Conservation (phyloP, 2,113 vertebrate genomes). For the Crypturellus undulatus region DNA sequence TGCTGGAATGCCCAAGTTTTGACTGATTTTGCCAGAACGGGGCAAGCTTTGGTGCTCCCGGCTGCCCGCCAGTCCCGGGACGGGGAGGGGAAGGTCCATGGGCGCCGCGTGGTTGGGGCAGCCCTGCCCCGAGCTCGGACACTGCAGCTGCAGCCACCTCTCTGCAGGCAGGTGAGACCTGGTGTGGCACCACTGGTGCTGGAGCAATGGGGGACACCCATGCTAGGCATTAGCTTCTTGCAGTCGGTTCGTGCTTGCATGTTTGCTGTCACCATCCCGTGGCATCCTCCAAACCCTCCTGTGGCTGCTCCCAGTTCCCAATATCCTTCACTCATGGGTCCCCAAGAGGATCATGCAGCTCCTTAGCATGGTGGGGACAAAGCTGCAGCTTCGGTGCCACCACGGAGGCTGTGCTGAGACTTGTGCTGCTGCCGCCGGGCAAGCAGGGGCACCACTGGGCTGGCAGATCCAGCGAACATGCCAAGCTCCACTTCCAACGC, state of each 20-base stretch:
- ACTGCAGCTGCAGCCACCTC: accelerated
- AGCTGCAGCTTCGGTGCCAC: not conserved
- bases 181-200: too few species aligned
- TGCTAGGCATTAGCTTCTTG: not conserved
- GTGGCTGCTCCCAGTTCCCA: not conserved
- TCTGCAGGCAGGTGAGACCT: accelerated
- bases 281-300: not conserved
- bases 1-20: not conserved
- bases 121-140: accelerated
- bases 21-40: not conserved
- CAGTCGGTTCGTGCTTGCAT: accelerated
- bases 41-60: not conserved
- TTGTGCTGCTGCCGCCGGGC: not conserved
- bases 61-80: not conserved
- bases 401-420: not conserved
- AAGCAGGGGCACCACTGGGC: not conserved
- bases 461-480: accelerated
- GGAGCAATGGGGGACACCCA: accelerated
- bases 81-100: not conserved
- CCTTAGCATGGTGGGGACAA: not conserved
- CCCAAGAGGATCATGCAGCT: not conserved
- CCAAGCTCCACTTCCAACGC: not conserved
- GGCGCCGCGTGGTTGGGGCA: not conserved
- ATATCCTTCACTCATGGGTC: not conserved
- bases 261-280: not conserved